Base-by-base conservation (phyloP, 2,113 vertebrate genomes). In the Cebidichthys violaceus region DNA sequence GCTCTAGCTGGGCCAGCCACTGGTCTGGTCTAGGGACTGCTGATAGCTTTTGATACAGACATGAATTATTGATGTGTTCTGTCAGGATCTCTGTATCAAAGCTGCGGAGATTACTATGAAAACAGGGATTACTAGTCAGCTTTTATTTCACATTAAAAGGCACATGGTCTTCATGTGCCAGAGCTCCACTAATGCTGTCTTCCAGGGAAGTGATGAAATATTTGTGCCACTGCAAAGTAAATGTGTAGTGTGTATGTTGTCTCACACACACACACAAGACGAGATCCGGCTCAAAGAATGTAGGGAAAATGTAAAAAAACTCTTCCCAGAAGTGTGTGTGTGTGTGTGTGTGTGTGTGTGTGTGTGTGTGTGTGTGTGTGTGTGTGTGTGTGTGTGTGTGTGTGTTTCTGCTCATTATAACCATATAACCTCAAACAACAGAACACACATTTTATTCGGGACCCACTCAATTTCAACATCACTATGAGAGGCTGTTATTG, bases 31-130 rank as follows among this genome's bases (percentile, higher is more conserved):
- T 60, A 33, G 47, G 55, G 50, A 80, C 64, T 74, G 72, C 66
- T 74, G 75, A 71, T 83, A 60, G 79, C 75, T 75, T 75, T 86
- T 79, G 22, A 70, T 57, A 60, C 43, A 80, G 67, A 69, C 2
- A 2, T 86, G n/a, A 83, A 65, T 83, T 70, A 67, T 77, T 62
- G 22, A 83, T 82, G 22, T 4, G 80, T 62, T 75, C 60, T 27
- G 17, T 73, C 39, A 79, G 70, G 39, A 64, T 77, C 59, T 83
- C 15, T 77, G 20, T 54, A 41, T 67, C 45, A 61, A 59, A 81
- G 47, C 62, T 75, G 59, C 31, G 59, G 37, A 37, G 57, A 70
- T 27, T 77, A 24, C 31, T n/a, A 69, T 50, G 65, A 29, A 70
- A 86, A 45, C 33, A 70, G 5, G 33, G 75, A 71, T 71, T 6